Evolutionary conservation across 1,140 invertebrate species (phyloP), one percentile per base, ranked within the genome.

Genomic region (Pomacea maculata): DNA sequence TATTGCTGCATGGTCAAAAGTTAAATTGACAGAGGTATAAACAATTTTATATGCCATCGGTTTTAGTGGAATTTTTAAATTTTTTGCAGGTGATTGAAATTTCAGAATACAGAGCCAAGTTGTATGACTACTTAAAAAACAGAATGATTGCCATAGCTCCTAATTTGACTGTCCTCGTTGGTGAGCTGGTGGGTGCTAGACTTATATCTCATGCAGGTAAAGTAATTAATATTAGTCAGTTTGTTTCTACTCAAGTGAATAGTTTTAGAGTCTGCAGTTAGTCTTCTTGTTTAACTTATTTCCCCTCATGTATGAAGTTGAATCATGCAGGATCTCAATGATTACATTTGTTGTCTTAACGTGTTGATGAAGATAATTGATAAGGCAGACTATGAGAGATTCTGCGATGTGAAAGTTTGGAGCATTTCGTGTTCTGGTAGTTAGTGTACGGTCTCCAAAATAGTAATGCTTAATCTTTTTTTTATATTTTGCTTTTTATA

Each of bases 101-200:
- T 63, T 95, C 95, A 54, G 91, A 93, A 19, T 94, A 94, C 83
- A 87, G 93, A 82, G 86, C 90, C 52, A 91, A 93, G 85, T 87
- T 95, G 34, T 93, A 96, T 85, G 96, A 98, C 81, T 99, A 99
- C 90, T 92, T 99, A 17, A 97, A 97, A 88, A 95, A 97, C 67
- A 93, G 98, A 85, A 99, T 99, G 99, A 95, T 96, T 93, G 97
- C 97, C 0, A 96, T 99, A 92, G 98, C 99, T 0, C 99, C 99
- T 8, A 99, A 99, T 93, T 90, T 99, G 14, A 97, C 97, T 0
- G 94, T 98, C 29, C 91, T 99, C 7, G 96, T 99, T 15, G 98
- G 98, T 54, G 98, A 99, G 90, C 93, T 99, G 45, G 97, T 99
- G 29, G 98, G 98, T 10, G 98, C 98, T 4, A 92, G 98, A 81